Percentiles rank a stretch among this genome's conserved stretches.
Evolutionary conservation across 1,140 invertebrate genomes (phyloP).

Genomic region (Neodiprion virginianus): DNA sequence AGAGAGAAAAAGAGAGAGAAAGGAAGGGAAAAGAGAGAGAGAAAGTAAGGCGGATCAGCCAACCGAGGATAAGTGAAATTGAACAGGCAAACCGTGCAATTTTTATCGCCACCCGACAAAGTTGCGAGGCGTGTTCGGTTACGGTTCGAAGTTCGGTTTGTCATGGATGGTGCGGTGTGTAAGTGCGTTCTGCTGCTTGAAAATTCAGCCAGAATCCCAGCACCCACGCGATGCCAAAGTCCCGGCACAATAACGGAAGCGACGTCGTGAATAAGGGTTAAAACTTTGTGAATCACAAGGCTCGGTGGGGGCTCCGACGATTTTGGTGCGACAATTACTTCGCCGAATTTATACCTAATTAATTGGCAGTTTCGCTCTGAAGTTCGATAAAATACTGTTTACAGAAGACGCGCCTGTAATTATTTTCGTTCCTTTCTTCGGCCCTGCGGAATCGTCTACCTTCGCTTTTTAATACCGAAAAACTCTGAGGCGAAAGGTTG

Average conservation of each 20-base stretch:
- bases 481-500: background rate
- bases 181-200: background rate
- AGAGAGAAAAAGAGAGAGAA: background rate
- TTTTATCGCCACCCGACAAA: conserved; percentile 5
- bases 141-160: background rate
- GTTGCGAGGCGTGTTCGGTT: background rate
- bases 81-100: conserved; percentile 3
- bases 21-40: background rate
- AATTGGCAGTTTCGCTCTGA: too few species aligned
- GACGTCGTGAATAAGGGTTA: too few species aligned
- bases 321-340: too few species aligned
- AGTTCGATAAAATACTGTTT: too few species aligned
- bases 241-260: too few species aligned
- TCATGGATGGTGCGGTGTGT: background rate
- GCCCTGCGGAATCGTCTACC: background rate
- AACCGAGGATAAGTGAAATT: conserved; percentile 1
- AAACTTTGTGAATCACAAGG: too few species aligned
- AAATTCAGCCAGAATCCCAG: background rate
- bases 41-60: background rate
- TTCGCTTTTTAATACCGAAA: background rate
- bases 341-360: too few species aligned
- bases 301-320: too few species aligned
- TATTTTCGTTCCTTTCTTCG: background rate
- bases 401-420: too few species aligned
- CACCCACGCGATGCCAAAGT: too few species aligned